Percentiles rank a stretch among this genome's conserved stretches.
These are phyloP conservation scores for Cassiopea xamachana DNA, from an alignment of 30 jellyfish, hydroid and myxozoan genomes.

Conservation along the genomic window DNA sequence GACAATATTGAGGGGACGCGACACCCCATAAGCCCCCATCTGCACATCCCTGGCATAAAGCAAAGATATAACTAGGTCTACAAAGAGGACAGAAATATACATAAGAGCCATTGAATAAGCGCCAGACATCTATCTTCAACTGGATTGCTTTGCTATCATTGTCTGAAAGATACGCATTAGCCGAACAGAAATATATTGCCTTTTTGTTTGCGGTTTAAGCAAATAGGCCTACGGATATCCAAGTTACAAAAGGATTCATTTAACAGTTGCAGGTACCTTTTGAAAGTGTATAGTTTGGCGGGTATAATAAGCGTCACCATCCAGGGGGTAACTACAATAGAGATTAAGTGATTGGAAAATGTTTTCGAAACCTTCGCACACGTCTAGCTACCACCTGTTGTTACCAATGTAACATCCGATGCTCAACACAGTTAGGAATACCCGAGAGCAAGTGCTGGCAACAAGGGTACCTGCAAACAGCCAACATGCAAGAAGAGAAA, in stretches of 20 bases:
- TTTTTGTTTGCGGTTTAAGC: constrained; percentile 60
- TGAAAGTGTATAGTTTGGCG: constrained; percentile 39
- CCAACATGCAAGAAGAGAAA: too few relatives aligned
- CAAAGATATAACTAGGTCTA: too few relatives aligned
- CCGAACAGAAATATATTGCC: constrained; percentile 41
- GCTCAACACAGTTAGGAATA: not conserved
- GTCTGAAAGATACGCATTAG: constrained; percentile 50
- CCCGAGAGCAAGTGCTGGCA: too few relatives aligned
- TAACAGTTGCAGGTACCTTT: constrained; percentile 66
- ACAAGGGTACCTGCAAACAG: too few relatives aligned
- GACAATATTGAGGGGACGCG: too few relatives aligned
- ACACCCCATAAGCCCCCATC: too few relatives aligned
- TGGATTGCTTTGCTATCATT: not conserved
- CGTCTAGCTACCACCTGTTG: not conserved
- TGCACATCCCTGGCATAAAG: too few relatives aligned
- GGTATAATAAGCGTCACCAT: constrained; percentile 11
- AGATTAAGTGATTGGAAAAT: not conserved
- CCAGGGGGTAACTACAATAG: constrained; percentile 40
- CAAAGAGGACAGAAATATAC: too few relatives aligned
- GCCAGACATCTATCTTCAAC: constrained; percentile 14
- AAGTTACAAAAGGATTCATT: constrained; percentile 38
- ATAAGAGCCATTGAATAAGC: not conserved
- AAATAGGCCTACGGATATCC: constrained; percentile 42
- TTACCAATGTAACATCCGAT: not conserved
- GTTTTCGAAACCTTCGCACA: not conserved